Evolutionary conservation across 2,888 invertebrate species (phyloP).

Genomic region (Xiphydria camelus): DNA sequence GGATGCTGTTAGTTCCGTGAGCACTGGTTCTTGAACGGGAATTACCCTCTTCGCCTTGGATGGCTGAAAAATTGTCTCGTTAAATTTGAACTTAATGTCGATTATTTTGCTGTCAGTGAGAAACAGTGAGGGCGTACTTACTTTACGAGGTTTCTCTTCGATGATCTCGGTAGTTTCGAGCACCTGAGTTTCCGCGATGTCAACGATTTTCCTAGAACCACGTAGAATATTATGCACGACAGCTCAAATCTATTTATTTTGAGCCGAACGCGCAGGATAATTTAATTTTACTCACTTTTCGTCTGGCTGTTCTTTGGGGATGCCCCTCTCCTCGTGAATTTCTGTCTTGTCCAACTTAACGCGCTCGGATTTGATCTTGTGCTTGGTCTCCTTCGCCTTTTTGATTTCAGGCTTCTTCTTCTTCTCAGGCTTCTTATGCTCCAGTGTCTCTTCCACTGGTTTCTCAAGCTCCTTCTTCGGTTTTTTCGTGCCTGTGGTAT

Average conservation of each 20-base stretch:
- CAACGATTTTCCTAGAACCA: slow-evolving; percentile 57
- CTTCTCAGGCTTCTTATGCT: slow-evolving; percentile 35
- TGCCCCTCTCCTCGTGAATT: slow-evolving; percentile 36
- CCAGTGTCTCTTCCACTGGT: slow-evolving; percentile 34
- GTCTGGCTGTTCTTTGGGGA: slow-evolving; percentile 43
- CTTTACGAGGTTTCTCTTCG: slow-evolving; percentile 56
- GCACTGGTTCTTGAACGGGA: slow-evolving; percentile 64
- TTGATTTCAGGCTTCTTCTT: slow-evolving; percentile 53
- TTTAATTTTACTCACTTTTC: slow-evolving; percentile 40
- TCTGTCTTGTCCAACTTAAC: slow-evolving; percentile 59
- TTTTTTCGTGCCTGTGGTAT: slow-evolving; percentile 57
- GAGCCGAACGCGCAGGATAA: neutral
- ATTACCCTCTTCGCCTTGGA: slow-evolving; percentile 61
- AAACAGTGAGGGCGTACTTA: too few species aligned
- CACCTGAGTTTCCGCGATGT: slow-evolving; percentile 62
- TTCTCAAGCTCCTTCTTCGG: slow-evolving; percentile 38
- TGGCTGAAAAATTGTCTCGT: slow-evolving; percentile 39
- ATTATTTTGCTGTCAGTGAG: slow-evolving; percentile 55
- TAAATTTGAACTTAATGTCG: too few species aligned
- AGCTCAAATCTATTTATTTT: too few species aligned
- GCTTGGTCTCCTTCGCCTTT: slow-evolving; percentile 59
- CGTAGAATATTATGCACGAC: slow-evolving; percentile 5
- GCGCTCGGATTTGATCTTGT: slow-evolving; percentile 59
- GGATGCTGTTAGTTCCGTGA: slow-evolving; percentile 66
- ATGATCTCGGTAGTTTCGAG: slow-evolving; percentile 65